Base-by-base conservation (phyloP, 2,113 vertebrate genomes). In the Prunella himalayana region DNA sequence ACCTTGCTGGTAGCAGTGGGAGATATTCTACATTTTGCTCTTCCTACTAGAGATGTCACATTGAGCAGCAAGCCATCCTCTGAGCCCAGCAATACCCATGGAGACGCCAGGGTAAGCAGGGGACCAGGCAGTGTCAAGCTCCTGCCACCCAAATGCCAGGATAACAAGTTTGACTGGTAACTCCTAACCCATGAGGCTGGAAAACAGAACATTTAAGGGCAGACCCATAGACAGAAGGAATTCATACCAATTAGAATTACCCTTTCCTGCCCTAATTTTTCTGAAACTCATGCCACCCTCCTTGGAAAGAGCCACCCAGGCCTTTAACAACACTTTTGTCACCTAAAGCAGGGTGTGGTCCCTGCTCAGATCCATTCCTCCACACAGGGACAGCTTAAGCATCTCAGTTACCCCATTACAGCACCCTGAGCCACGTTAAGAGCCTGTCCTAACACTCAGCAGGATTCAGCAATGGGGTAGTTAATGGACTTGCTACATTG, bases 321-420 rank as follows among this genome's bases (percentile, higher is more conserved):
- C 45, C 65, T 57, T 63, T 42, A 81, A 45, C 28, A 42, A 35
- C 20, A 78, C 14, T 37, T 28, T 0, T 37, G 35, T 18, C 35
- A 83, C 6, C 13, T 25, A 16, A 2, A 11, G 84, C 66, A 76
- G 25, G 1, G 0, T 6, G 24, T 13, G 2, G 44, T 41, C 2
- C 3, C 50, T n/a, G 44, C 66, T 94, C 63, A 90, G 42, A 47
- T 6, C 27, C 24, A 10, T 0, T 61, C 50, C 50, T 41, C 31
- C 71, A 45, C 11, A 17, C 1, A 21, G 9, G 11, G 30, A 68
- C 31, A 37, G n/a, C 41, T 6, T 39, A 13, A 69, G 59, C 37
- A 25, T 15, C 45, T 65, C 77, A 31, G 49, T 20, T n/a, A 47
- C 24, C 19, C 49, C n/a, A 30, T 21, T 6, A 33, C 1, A 66